These are phyloP conservation scores for Puma concolor DNA, from an alignment of 2,113 vertebrate genomes.

Conservation along the genomic window DNA sequence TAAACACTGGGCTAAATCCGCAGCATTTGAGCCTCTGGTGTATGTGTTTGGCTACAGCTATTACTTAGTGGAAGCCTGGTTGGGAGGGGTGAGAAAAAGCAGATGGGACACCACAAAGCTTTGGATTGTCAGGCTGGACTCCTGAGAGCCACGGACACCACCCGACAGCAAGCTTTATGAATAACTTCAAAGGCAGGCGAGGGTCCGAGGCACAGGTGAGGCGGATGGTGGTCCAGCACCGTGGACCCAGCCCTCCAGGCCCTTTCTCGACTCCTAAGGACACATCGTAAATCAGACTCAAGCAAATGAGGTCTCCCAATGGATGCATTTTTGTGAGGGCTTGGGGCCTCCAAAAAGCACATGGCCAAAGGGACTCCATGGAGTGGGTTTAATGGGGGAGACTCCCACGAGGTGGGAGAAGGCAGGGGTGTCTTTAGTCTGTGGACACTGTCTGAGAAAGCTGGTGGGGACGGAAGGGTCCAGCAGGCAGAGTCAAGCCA, in stretches of 20 bases:
- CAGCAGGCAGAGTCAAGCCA: not conserved
- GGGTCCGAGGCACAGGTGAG: not conserved
- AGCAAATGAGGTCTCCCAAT: not conserved
- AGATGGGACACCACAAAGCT: not conserved
- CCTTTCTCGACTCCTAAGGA: not conserved
- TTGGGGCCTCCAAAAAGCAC: not conserved
- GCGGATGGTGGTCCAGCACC: too few species aligned
- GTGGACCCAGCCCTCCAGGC: not conserved
- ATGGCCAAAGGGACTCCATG: not conserved
- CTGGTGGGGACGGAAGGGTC: not conserved
- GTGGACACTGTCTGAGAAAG: accelerated
- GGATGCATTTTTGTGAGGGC: not conserved
- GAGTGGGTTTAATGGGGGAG: not conserved
- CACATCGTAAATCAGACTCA: not conserved
- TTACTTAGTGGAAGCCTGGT: not conserved
- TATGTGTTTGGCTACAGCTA: not conserved
- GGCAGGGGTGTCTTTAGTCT: not conserved
- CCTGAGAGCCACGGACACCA: accelerated
- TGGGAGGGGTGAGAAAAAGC: not conserved
- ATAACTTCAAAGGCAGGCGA: not conserved
- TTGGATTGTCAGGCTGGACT: not conserved
- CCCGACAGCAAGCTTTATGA: not conserved
- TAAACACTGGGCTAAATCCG: not conserved
- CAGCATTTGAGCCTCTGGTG: not conserved
- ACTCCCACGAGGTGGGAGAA: accelerated